phyloP scores from a whole-genome alignment of 1,140 invertebrate genomes.

The Plectus sambesii region DNA sequence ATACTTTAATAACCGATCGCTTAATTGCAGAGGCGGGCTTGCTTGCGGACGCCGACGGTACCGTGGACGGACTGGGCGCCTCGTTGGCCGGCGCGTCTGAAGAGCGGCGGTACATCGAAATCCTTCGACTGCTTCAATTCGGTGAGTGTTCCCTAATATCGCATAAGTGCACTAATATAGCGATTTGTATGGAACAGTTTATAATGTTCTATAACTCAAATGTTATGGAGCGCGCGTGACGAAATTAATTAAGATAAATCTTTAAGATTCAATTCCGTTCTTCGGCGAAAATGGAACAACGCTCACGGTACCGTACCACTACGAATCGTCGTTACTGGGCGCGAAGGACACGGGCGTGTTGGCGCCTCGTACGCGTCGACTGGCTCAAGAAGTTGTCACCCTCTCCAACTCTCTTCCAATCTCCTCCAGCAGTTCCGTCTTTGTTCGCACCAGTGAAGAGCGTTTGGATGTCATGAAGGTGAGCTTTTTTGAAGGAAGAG shows the following conservation, averaged over 20 bases:
- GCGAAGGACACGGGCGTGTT: slow-evolving; percentile 68
- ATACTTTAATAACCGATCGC: too few species aligned
- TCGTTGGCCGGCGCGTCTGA: too few species aligned
- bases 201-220: too few species aligned
- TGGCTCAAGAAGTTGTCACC: slow-evolving; percentile 86
- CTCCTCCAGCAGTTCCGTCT: slow-evolving; percentile 81
- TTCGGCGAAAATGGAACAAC: slow-evolving; percentile 54
- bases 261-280: slow-evolving; percentile 22
- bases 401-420: slow-evolving; percentile 78
- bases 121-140: slow-evolving; percentile 21
- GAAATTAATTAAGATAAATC: too few species aligned
- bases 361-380: slow-evolving; percentile 69
- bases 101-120: too few species aligned
- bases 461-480: slow-evolving; percentile 88
- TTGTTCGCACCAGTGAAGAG: slow-evolving; percentile 84
- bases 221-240: too few species aligned
- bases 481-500: slow-evolving; percentile 22
- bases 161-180: too few species aligned
- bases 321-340: slow-evolving; percentile 61
- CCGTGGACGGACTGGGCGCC: too few species aligned
- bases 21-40: too few species aligned
- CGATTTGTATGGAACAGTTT: too few species aligned
- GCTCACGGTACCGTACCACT: slow-evolving; percentile 78
- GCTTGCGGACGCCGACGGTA: too few species aligned
- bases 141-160: slow-evolving; percentile 15